Evolutionary conservation across 1,140 invertebrate species (phyloP).

Genomic region (Chironomus tepperi): DNA sequence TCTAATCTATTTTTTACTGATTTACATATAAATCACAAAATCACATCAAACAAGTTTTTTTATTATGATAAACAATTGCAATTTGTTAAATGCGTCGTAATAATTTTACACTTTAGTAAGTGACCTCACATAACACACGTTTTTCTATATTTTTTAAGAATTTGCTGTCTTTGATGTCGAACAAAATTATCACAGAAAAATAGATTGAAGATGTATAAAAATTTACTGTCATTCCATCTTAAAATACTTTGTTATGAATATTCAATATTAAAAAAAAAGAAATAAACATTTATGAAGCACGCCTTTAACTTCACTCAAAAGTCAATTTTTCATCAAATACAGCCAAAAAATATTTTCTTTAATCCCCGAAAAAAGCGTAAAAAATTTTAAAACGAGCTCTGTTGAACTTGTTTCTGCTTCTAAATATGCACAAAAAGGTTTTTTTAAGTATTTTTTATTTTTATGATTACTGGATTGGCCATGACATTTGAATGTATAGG

Average conservation of each 20-base stretch:
- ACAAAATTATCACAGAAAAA: too few species aligned
- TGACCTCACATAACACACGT: too few species aligned
- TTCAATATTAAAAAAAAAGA: neutral
- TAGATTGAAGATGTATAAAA: too few species aligned
- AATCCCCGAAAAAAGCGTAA: neutral
- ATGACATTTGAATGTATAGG: neutral
- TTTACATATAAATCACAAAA: too few species aligned
- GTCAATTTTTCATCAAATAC: neutral
- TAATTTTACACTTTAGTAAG: too few species aligned
- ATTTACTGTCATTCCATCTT: neutral
- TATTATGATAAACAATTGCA: too few species aligned
- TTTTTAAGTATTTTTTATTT: neutral
- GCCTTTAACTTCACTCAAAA: neutral
- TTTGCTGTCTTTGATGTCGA: too few species aligned
- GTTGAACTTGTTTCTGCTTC: constrained; percentile 1
- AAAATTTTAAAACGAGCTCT: neutral
- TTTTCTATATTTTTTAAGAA: too few species aligned
- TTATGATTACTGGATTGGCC: neutral
- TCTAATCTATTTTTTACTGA: too few species aligned
- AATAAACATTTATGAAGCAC: neutral
- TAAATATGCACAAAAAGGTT: neutral
- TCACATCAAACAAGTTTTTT: too few species aligned
- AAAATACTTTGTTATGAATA: constrained; percentile 7
- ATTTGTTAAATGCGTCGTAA: too few species aligned
- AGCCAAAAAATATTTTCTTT: neutral